Evolutionary conservation across 2,797 vertebrate species (phyloP), one percentile per base, ranked within the genome.

Genomic region (Urosaurus nigricauda): DNA sequence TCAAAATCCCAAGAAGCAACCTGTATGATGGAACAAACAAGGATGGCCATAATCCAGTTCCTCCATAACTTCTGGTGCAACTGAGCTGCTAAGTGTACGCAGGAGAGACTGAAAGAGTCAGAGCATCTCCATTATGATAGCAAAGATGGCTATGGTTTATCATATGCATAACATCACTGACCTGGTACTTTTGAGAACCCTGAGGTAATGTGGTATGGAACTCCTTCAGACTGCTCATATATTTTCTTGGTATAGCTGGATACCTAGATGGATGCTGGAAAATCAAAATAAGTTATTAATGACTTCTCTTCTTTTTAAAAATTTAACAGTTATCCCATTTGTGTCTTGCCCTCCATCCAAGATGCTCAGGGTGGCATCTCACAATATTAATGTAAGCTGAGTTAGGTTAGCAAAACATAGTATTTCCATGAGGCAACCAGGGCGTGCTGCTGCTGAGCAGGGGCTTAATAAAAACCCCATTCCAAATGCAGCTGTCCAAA

Each of bases 131-230:
- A 29, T 3, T 68, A 24, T 7, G 5, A 68, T 5, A 74, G 6
- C 6, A 37, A 37, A 53, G 51, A n/a, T 32, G 5, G 29, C 16
- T n/a, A 56, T 7, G 47, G 13, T 79, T 79, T 79, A n/a, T 29
- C 51, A 29, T 16, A n/a, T 79, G 51, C 75, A 29, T 37, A 24
- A 29, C 12, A 1, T 35, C 32, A 56, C 78, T 56, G 29, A 79
- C 78, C 78, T 79, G 78, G 16, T 79, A 79, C 26, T 56, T 79
- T 79, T 79, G 78, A 6, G 29, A 56, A 79, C 78, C 51, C 19
- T 79, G 47, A 56, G 51, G 78, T n/a, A 79, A 14, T 8, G 14
- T 56, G 8, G 13, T 9, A 35, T 2, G 29, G 32, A 79, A 79
- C 14, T 17, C 51, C 29, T 79, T 51, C 78, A 56, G 32, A 32